phyloP scores from a whole-genome alignment of 2,797 vertebrate genomes.

The Pyrocephalus nanus region DNA sequence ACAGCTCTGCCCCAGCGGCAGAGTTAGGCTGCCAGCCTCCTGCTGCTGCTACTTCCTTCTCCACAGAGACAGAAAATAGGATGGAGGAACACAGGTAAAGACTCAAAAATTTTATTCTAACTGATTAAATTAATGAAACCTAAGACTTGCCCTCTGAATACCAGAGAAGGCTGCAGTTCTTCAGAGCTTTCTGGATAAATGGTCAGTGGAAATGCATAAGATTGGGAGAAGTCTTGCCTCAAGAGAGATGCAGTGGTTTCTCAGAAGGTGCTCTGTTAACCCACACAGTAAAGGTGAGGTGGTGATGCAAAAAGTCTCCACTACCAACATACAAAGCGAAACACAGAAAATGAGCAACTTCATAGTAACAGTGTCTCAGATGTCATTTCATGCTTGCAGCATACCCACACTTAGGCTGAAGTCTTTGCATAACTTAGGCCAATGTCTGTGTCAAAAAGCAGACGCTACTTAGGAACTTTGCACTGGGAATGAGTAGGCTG shows the following conservation, averaged over 20 bases:
- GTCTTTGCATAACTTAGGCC: slow-evolving; percentile 30
- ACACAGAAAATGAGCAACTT: neutral
- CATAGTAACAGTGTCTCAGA: slow-evolving; percentile 14
- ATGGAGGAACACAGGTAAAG: neutral
- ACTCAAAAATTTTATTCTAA: neutral
- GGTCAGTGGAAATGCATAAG: neutral
- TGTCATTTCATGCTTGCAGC: neutral
- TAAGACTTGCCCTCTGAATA: neutral
- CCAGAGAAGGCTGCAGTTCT: neutral
- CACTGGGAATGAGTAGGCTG: neutral
- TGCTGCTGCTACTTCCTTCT: neutral
- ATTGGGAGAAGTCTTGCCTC: neutral
- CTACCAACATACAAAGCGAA: neutral
- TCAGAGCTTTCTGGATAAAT: neutral
- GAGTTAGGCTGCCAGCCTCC: neutral
- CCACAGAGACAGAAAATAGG: neutral
- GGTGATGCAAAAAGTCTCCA: neutral
- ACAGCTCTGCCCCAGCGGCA: rapidly evolving
- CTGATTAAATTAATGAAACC: neutral
- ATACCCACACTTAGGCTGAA: neutral
- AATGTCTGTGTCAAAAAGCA: slow-evolving; percentile 25
- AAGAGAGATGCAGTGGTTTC: neutral
- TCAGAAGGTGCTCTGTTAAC: neutral
- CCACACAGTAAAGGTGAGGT: neutral
- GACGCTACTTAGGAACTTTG: neutral